These are phyloP conservation scores for Melipona quadrifasciata DNA, from an alignment of 1,140 invertebrate genomes.

Conservation along the genomic window DNA sequence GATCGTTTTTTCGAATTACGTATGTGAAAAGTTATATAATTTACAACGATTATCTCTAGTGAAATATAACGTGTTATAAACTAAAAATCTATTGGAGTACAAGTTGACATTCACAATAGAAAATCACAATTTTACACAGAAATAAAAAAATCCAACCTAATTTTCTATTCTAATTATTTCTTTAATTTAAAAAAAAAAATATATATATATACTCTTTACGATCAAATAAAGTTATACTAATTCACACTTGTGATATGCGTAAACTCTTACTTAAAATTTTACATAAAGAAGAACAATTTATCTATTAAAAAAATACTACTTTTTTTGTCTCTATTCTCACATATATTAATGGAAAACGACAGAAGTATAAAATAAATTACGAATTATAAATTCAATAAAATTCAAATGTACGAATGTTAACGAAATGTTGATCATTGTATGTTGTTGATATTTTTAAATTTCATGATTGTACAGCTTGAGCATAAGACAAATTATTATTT, in stretches of 20 bases:
- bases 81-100: neutral
- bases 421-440: neutral
- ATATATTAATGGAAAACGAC: neutral
- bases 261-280: neutral
- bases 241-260: neutral
- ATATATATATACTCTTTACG: neutral
- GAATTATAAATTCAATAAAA: neutral
- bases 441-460: conserved; percentile 34
- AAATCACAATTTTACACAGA: neutral
- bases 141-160: conserved; percentile 16
- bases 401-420: neutral
- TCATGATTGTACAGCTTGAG: conserved; percentile 58
- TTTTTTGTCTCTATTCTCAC: neutral
- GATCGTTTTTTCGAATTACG: neutral
- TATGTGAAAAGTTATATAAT: neutral
- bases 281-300: neutral
- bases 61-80: neutral
- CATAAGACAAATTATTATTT: conserved; percentile 36
- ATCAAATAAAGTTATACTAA: neutral
- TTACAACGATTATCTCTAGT: neutral
- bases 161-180: neutral
- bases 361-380: neutral
- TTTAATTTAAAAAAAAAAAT: neutral
- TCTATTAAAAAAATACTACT: neutral
- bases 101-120: neutral